Percentiles rank a stretch among this genome's conserved stretches.
Evolutionary conservation across 2,797 vertebrate genomes (phyloP).

Genomic region (Valencia hispanica): DNA sequence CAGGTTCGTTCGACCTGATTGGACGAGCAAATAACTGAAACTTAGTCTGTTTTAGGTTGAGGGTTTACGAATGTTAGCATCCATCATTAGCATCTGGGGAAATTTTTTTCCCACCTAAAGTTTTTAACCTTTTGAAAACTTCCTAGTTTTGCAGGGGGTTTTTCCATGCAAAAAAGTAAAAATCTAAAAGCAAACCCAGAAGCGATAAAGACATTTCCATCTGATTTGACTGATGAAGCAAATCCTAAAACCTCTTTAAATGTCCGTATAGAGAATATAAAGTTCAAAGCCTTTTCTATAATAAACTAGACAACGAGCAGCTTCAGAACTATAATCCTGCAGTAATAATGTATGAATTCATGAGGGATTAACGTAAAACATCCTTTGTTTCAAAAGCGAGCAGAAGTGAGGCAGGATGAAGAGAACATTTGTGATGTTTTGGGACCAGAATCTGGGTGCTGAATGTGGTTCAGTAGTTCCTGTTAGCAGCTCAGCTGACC

Average conservation of each 20-base stretch:
- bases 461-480: neutral
- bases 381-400: too few species aligned
- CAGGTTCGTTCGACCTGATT: too few species aligned
- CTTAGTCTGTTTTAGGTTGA: too few species aligned
- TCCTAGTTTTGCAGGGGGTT: neutral
- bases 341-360: neutral
- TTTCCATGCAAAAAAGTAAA: neutral
- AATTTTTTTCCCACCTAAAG: neutral
- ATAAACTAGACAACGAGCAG: neutral
- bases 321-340: neutral
- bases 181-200: neutral
- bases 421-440: too few species aligned
- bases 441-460: too few species aligned
- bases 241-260: neutral
- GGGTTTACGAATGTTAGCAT: neutral
- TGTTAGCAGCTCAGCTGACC: constrained; percentile 30
- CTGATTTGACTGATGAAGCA: neutral
- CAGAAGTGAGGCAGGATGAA: too few species aligned
- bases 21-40: too few species aligned
- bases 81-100: neutral
- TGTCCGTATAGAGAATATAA: neutral
- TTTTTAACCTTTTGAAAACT: neutral
- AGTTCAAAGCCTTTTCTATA: neutral
- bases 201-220: neutral
- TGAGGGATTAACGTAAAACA: neutral